Base-by-base conservation (phyloP, 2,797 vertebrate species). In the Salmo trutta region DNA sequence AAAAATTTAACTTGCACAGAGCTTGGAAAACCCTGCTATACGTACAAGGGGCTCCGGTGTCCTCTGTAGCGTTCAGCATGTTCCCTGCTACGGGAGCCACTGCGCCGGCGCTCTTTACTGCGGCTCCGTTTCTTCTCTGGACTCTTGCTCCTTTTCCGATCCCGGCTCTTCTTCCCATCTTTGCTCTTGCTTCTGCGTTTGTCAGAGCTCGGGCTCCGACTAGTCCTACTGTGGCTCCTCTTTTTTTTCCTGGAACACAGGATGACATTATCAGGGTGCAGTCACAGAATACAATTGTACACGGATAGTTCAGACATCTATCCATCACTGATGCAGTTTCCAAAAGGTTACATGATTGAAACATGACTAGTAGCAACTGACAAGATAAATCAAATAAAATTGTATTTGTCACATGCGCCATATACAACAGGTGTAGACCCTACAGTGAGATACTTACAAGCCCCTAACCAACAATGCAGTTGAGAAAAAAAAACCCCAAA, bases 101-200 rank as follows among this genome's bases (percentile, higher is more conserved):
- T 98, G 78, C 96, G 96, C 21, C 94, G 95, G 54, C 95, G 96
- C 47, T 99, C 98, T 89, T 91, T 96, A 91, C 96, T 99, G 84
- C 95, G 95, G 88, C 96, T 99, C 70, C 91, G 91, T 29, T 97
- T 98, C 80, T 88, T 91, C 81, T 99, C 98, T 47, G 94, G 90
- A 85, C 97, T 99, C 87, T 92, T 94, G 90, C 97, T 98, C 85
- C 94, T 96, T 77, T 96, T 97, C 82, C 94, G 92, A 64, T 97
- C 96, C 76, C 93, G 96, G 75, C 94, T 94, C 89, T 96, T 95
- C 88, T 98, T 99, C 86, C 90, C 94, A 70, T 98, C 98, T 85
- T 86, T 94, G 75, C 97, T 97, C 87, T 93, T 96, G 89, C 98
- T 99, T 88, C 94, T 95, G 86, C 90, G 97, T 81, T 95, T 96